Percentiles rank a stretch among this genome's conserved stretches.
Conservation (phyloP, 2,888 invertebrate genomes). For the Agriopis leucophaearia region DNA sequence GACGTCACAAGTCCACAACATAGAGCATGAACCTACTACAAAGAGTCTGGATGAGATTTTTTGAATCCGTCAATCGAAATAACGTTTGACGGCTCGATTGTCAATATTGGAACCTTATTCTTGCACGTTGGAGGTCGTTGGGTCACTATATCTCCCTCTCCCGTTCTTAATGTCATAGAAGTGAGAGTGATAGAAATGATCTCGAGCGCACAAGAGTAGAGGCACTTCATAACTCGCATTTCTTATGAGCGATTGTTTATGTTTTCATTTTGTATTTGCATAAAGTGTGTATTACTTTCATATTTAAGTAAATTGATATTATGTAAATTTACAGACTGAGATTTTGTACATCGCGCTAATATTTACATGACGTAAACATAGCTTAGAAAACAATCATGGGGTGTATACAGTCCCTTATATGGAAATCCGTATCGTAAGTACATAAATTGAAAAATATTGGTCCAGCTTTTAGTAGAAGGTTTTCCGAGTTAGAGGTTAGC, state of each 20-base stretch:
- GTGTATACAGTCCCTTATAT: background rate
- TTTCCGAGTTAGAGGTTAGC: no score
- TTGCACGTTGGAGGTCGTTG: background rate
- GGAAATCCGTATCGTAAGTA: conserved; percentile 1
- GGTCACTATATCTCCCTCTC: background rate
- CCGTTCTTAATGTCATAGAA: background rate
- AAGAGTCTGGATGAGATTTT: no score
- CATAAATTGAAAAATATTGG: background rate
- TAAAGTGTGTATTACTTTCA: background rate
- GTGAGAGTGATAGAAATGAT: background rate
- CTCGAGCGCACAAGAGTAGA: background rate
- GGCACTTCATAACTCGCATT: no score
- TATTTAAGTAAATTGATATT: no score
- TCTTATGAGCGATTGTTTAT: no score
- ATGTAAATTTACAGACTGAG: background rate
- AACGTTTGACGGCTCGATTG: background rate
- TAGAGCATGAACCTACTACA: no score
- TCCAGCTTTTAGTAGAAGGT: no score
- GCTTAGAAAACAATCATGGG: background rate
- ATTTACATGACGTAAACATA: background rate
- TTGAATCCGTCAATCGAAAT: no score
- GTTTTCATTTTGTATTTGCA: background rate
- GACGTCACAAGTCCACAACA: no score
- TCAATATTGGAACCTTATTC: background rate
- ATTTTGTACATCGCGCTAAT: background rate